These are phyloP conservation scores for Folsomia candida DNA, from an alignment of 2,888 invertebrate species.

Conservation along the genomic window DNA sequence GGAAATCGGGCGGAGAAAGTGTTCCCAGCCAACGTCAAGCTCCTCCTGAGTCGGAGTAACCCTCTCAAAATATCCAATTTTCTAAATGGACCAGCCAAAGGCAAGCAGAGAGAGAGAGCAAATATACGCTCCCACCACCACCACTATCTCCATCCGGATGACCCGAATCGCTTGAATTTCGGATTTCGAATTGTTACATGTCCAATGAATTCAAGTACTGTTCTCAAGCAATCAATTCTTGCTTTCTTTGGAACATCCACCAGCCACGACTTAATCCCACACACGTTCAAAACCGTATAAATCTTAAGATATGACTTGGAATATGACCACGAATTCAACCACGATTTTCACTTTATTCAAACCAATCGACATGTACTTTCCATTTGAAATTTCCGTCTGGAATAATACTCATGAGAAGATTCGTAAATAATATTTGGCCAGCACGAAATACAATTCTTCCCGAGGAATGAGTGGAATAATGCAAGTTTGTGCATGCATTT, in stretches of 20 bases:
- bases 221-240: not conserved
- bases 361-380: no score
- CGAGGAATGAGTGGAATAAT: no score
- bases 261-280: no score
- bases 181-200: not conserved
- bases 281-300: no score
- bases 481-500: no score
- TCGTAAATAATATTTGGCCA: no score
- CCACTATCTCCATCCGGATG: not conserved
- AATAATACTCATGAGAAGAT: no score
- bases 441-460: no score
- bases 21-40: not conserved
- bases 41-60: not conserved
- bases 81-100: conserved; percentile 23
- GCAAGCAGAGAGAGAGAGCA: not conserved
- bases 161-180: not conserved
- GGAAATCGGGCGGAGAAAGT: conserved; percentile 8
- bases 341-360: no score
- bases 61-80: conserved; percentile 21
- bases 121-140: not conserved
- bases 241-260: not conserved
- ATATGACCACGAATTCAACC: no score
- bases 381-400: no score
- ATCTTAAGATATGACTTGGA: no score
- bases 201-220: not conserved